Conservation (phyloP, 1,140 invertebrate species). For the Oryzaephilus surinamensis region DNA sequence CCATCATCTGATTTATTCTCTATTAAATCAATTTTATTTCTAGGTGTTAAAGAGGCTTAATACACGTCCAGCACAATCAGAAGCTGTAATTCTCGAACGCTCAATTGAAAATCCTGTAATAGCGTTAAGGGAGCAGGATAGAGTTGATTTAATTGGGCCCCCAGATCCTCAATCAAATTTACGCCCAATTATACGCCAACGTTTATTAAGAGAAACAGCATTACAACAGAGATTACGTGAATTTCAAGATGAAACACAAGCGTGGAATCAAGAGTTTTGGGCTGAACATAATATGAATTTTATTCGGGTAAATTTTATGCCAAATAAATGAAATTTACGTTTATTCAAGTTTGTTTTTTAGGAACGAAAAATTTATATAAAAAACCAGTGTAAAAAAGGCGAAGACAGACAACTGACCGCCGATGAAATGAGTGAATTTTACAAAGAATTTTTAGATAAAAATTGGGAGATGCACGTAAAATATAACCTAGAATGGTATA, state of each 20-base stretch:
- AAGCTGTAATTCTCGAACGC: too few species aligned
- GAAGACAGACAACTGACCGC: conserved; percentile 45
- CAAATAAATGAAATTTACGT: background rate
- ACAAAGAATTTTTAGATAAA: conserved; percentile 68
- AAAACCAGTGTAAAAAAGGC: conserved; percentile 38
- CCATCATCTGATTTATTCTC: too few species aligned
- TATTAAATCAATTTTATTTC: too few species aligned
- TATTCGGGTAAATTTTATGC: conserved; percentile 38
- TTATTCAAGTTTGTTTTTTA: conserved; percentile 25
- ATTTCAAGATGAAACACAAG: conserved; percentile 53
- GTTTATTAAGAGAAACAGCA: conserved; percentile 49
- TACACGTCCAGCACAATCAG: too few species aligned
- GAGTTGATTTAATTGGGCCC: conserved; percentile 53
- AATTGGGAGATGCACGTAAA: conserved; percentile 59
- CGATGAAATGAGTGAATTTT: conserved; percentile 79
- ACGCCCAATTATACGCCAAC: conserved; percentile 54
- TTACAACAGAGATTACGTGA: conserved; percentile 53
- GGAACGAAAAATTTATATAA: conserved; percentile 55
- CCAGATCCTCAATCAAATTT: conserved; percentile 69
- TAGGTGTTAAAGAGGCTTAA: too few species aligned
- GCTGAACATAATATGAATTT: conserved; percentile 61
- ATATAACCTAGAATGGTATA: conserved; percentile 69
- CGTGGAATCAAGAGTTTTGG: conserved; percentile 80
- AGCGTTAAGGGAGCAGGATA: conserved; percentile 26
- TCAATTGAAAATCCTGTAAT: too few species aligned